Evolutionary conservation across 1,140 invertebrate genomes (phyloP), one percentile per base, ranked within the genome.

Genomic region (Phocides pigmalion): DNA sequence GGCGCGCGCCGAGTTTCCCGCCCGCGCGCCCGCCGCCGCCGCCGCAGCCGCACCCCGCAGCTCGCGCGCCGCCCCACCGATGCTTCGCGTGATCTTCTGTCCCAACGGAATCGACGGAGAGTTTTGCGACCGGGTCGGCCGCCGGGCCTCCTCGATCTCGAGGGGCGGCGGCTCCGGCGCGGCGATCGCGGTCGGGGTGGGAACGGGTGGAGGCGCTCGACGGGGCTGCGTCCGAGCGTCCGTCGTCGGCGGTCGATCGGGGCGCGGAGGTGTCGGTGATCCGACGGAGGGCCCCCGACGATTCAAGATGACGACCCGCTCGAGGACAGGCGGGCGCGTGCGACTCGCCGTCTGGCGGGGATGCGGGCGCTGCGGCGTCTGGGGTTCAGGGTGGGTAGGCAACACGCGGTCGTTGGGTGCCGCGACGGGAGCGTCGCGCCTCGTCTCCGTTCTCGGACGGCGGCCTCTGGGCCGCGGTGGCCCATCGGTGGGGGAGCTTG

Each of bases 401-500:
- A 91, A 76, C 62, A 83, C 87, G 39, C 88, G 82, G 56, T 82
- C 81, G 41, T 80, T 67, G n/a, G 78, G 67, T n/a, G 68, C 64
- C 15, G 70, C 54, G 16, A 63, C 11, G 14, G 74, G 28, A 12
- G 46, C 46, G n/a, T 75, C 66, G 20, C 70, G 47, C 15, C 42
- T 37, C 14, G 32, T 32, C 35, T 79, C 73, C 9, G 42, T 62
- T 51, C 79, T 76, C 5, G 74, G 66, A 0, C 76, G 62, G 0
- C 82, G 71, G 0, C 76, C 79, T 19, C 76, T 76, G 4, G 76
- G 49, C 6, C 83, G 68, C 16, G 78, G 78, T n/a, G 90, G 85
- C 0, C 66, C 78, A 14, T 90, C 89, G 11, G 79, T 76, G 0
- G 89, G 89, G n/a, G 91, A 91, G 64, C 91, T 93, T 4, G 93